Percentiles rank a stretch among this genome's conserved stretches.
phyloP scores from a whole-genome alignment of 2,888 invertebrate genomes.

The Acleris laterana region DNA sequence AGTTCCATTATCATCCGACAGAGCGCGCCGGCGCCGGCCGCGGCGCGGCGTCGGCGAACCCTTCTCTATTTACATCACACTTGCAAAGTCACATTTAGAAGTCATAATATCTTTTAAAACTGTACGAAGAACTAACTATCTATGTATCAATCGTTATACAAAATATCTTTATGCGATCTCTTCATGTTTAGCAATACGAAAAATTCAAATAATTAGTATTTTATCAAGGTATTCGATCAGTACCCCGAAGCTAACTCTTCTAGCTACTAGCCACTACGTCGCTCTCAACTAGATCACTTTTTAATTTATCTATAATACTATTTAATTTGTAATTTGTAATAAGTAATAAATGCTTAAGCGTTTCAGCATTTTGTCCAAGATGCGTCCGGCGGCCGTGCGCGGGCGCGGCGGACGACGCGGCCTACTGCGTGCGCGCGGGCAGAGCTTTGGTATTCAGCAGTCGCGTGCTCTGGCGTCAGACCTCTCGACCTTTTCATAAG shows the following conservation, averaged over 20 bases:
- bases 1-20: constrained; percentile 53
- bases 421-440: constrained; percentile 45
- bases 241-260: constrained; percentile 61
- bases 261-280: constrained; percentile 72
- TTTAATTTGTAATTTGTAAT: constrained; percentile 56
- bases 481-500: constrained; percentile 84
- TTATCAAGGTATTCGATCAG: constrained; percentile 48
- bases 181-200: constrained; percentile 68
- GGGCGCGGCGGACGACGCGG: constrained; percentile 19
- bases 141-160: constrained; percentile 79
- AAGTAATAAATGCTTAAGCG: constrained; percentile 72
- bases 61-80: constrained; percentile 79
- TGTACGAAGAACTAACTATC: constrained; percentile 73
- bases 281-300: constrained; percentile 63
- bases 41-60: constrained; percentile 47
- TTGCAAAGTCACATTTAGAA: constrained; percentile 80
- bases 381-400: constrained; percentile 44
- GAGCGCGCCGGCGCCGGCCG: constrained; percentile 42
- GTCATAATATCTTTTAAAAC: constrained; percentile 75
- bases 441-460: constrained; percentile 72
- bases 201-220: constrained; percentile 57
- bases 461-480: constrained; percentile 76
- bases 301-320: constrained; percentile 61
- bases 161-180: constrained; percentile 77
- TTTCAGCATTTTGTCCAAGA: constrained; percentile 60